These are phyloP conservation scores for Tetragnatha versicolor DNA, from an alignment of 1,140 invertebrate genomes.

Conservation along the genomic window DNA sequence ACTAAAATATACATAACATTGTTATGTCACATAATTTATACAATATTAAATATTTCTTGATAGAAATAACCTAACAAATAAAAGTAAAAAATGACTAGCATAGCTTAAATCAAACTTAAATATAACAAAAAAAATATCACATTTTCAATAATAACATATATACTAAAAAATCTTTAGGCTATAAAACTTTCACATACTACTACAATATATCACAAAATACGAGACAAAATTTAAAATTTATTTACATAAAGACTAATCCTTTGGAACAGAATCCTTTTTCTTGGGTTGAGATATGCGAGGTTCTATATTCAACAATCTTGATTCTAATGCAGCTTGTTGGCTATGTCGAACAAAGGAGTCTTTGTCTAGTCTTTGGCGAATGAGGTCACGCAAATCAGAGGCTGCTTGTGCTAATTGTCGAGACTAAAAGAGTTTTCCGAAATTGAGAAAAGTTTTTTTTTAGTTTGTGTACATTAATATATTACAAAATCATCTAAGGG, in stretches of 20 bases:
- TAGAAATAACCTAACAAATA: too few relatives aligned
- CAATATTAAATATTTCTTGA: too few relatives aligned
- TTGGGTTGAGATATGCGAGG: constrained; percentile 32
- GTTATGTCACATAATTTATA: too few relatives aligned
- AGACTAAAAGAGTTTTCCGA: constrained; percentile 49
- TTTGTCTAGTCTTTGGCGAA: constrained; percentile 53
- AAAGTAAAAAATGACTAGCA: too few relatives aligned
- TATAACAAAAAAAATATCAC: too few relatives aligned
- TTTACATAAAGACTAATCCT: constrained; percentile 14
- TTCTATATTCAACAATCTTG: constrained; percentile 43
- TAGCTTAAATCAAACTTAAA: too few relatives aligned
- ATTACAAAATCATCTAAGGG: too few relatives aligned
- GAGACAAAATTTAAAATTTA: constrained; percentile 35
- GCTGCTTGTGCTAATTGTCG: constrained; percentile 50
- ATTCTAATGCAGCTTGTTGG: constrained; percentile 52
- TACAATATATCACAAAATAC: constrained; percentile 38
- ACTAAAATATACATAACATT: too few relatives aligned
- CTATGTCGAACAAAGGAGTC: constrained; percentile 45
- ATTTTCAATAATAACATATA: too few relatives aligned
- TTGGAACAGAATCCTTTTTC: not conserved
- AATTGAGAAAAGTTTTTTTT: too few relatives aligned
- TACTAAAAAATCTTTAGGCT: too few relatives aligned
- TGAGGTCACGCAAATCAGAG: constrained; percentile 53
- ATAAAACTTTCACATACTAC: not conserved
- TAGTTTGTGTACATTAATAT: too few relatives aligned